phyloP scores from a whole-genome alignment of 2,888 invertebrate genomes.

The Heliconius erato region DNA sequence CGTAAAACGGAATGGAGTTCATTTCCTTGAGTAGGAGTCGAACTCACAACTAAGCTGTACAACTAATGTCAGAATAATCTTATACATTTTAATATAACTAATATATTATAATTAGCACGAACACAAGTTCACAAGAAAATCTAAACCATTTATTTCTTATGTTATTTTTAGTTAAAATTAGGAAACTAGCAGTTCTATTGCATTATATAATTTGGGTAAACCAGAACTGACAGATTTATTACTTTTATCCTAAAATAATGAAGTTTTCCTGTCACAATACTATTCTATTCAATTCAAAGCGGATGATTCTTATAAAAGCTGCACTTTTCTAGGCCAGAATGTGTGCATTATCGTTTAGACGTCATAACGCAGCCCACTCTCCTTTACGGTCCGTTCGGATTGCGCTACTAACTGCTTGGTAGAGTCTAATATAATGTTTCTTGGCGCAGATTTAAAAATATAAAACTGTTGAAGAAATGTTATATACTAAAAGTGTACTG shows the following conservation, averaged over 20 bases:
- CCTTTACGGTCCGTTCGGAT: conserved; percentile 53
- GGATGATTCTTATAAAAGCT: conserved; percentile 42
- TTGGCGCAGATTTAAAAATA: not conserved
- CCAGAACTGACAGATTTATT: not conserved
- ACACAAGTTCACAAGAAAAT: no score
- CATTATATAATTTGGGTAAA: no score
- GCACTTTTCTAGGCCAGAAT: conserved; percentile 43
- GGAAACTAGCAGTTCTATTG: no score
- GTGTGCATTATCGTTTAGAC: conserved; percentile 53
- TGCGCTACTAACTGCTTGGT: conserved; percentile 41
- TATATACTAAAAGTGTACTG: not conserved
- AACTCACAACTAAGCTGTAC: not conserved
- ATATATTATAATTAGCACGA: no score
- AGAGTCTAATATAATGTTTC: conserved; percentile 32
- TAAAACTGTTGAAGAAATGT: not conserved
- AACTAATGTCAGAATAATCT: no score
- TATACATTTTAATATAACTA: no score
- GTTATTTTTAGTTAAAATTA: no score
- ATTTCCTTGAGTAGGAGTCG: not conserved
- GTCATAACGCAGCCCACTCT: conserved; percentile 56
- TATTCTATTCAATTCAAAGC: not conserved
- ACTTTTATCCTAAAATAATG: not conserved
- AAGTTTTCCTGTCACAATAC: not conserved
- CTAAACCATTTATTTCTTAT: no score
- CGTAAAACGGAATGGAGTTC: not conserved